Base-by-base conservation (phyloP, 2,888 invertebrate species). In the Hypena proboscidalis region DNA sequence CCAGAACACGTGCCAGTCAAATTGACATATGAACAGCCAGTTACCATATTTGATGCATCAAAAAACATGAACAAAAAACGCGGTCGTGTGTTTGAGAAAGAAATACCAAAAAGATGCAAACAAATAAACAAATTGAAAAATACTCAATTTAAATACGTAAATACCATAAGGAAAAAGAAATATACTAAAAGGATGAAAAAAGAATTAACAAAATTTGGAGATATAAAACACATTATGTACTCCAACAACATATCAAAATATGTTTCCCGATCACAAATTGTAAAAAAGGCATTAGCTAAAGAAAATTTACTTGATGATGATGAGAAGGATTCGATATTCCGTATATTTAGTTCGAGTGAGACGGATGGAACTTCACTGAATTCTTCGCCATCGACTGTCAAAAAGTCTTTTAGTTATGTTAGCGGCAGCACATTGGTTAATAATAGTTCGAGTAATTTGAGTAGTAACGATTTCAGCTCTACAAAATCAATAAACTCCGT, bases 381-480 rank as follows among this genome's bases (percentile, higher is more conserved):
- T 33, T 70, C 64, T 29, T 67, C 62, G 13, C 38, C 58, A 15
- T 58, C 65, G 14, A 65, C 62, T 14, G 35, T 45, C 0, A 68
- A 61, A 44, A 61, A 54, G n/a, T 61, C 64, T 1, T 66, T 63
- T 17, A 79, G 73, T 49, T 49, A 69, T 34, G 56, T 63, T 3
- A 85, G 81, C 34, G 59, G 74, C 38, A 73, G 62, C n/a, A 83
- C 83, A 15, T 54, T 83, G 30, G 66, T 44, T 2, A 41, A 40
- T 6, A 59, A 66, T 20, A 75, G 68, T 34, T 58, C 43, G 25
- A 44, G 44, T 11, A 67, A 67, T 22, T 62, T 52, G 8, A 56
- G 26, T 23, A 46, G 49, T 32, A 60, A 65, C 19, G 57, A 67
- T 15, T 15, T 42, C 5, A 15, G 33, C 41, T 60, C 48, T 25